These are phyloP conservation scores for Rhyacophila evoluta DNA, from an alignment of 2,888 invertebrate species.

Conservation along the genomic window DNA sequence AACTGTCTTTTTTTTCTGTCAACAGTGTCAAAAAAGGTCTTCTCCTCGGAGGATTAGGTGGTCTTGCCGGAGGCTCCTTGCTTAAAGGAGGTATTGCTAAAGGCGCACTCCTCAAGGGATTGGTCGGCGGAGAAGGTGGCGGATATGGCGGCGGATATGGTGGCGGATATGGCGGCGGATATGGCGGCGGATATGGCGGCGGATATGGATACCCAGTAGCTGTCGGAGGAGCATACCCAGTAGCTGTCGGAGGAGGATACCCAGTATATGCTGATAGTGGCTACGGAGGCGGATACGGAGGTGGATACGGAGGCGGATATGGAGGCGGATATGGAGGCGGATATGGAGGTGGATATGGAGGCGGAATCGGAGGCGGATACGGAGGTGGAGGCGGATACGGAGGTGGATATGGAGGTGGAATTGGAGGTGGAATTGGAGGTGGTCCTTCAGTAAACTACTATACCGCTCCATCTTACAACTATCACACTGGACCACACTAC, in stretches of 20 bases:
- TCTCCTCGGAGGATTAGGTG: slow-evolving; percentile 15
- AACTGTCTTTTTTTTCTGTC: too few relatives aligned
- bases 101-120: neutral
- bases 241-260: slow-evolving; percentile 32
- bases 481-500: neutral
- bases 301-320: slow-evolving; percentile 45
- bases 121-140: slow-evolving; percentile 33
- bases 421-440: slow-evolving; percentile 43
- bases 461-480: slow-evolving; percentile 55
- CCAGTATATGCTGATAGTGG: slow-evolving; percentile 6
- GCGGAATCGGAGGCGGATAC: slow-evolving; percentile 35
- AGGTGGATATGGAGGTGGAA: slow-evolving; percentile 47
- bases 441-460: slow-evolving; percentile 36
- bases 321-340: slow-evolving; percentile 50
- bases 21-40: slow-evolving; percentile 49
- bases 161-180: slow-evolving; percentile 53
- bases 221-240: slow-evolving; percentile 28
- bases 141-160: slow-evolving; percentile 54
- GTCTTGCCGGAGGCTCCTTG: neutral
- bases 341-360: slow-evolving; percentile 43
- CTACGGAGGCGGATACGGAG: slow-evolving; percentile 30
- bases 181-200: slow-evolving; percentile 44
- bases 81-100: neutral
- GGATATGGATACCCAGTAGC: slow-evolving; percentile 34
- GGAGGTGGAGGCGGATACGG: slow-evolving; percentile 29